Conservation (phyloP, 1,140 invertebrate genomes). For the Elymnias hypermnestra region DNA sequence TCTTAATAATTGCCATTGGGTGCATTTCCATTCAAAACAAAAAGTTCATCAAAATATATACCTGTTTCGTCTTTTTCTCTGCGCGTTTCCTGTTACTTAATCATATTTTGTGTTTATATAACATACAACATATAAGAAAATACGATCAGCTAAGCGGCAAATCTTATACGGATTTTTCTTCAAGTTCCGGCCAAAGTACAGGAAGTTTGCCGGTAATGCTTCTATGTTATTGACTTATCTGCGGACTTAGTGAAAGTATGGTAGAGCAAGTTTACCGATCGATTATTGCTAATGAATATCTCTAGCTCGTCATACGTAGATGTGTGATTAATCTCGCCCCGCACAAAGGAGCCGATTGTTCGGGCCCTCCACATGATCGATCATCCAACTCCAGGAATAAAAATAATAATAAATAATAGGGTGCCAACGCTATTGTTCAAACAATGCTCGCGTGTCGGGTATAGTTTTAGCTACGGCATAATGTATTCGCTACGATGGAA, state of each 20-base stretch:
- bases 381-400: conserved; percentile 65
- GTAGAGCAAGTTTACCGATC: conserved; percentile 34
- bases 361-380: conserved; percentile 61
- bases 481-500: conserved; percentile 3
- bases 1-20: too few species aligned
- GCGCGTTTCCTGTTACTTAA: too few species aligned
- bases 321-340: conserved; percentile 65
- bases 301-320: conserved; percentile 52
- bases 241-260: conserved; percentile 21
- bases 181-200: conserved; percentile 1
- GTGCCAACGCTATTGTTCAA: conserved; percentile 57
- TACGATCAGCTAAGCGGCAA: not conserved
- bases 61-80: too few species aligned
- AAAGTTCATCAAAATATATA: too few species aligned
- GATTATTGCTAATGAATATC: conserved; percentile 60
- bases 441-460: conserved; percentile 44
- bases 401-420: conserved; percentile 72
- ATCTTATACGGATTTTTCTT: not conserved
- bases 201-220: conserved; percentile 6
- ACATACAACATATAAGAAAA: not conserved
- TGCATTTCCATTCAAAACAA: too few species aligned
- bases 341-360: conserved; percentile 64
- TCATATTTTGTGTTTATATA: too few species aligned
- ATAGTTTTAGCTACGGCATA: conserved; percentile 35
- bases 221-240: conserved; percentile 20